phyloP scores from a whole-genome alignment of 92 coral and sea anemone species.

The Palythoa caribaeorum region DNA sequence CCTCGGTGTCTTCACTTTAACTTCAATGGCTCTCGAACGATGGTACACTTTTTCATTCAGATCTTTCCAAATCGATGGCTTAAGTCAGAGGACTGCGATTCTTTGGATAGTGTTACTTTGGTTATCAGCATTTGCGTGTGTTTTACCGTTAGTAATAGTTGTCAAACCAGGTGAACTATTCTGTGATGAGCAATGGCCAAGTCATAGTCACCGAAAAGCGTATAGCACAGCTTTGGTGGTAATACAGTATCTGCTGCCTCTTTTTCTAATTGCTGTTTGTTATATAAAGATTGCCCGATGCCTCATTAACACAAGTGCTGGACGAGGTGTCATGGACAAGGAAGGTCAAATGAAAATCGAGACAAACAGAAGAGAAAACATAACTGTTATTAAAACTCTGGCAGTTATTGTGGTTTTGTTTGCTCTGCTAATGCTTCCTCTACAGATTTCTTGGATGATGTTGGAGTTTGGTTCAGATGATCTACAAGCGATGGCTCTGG shows the following conservation, averaged over 20 bases:
- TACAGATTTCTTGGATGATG: constrained; percentile 89
- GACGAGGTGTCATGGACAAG: constrained; percentile 22
- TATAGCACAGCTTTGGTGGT: constrained; percentile 83
- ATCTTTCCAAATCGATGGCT: constrained; percentile 25
- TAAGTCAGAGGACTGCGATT: background rate
- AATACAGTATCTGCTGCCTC: constrained; percentile 86
- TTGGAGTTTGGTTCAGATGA: constrained; percentile 76
- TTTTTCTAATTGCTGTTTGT: constrained; percentile 77
- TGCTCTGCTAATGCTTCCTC: constrained; percentile 86
- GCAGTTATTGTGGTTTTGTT: constrained; percentile 86
- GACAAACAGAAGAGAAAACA: constrained; percentile 76
- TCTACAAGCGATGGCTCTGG: constrained; percentile 53
- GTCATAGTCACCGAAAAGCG: constrained; percentile 61
- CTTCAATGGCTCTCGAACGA: constrained; percentile 35
- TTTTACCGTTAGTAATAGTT: constrained; percentile 29
- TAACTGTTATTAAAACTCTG: constrained; percentile 82
- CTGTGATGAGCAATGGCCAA: constrained; percentile 76
- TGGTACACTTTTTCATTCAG: constrained; percentile 31
- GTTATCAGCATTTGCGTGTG: constrained; percentile 24
- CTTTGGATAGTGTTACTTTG: constrained; percentile 30
- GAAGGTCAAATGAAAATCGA: constrained; percentile 34
- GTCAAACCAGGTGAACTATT: background rate
- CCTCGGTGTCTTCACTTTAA: constrained; percentile 25
- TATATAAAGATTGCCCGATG: constrained; percentile 88
- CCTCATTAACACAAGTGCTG: constrained; percentile 33